Conservation (phyloP, 2,797 vertebrate species). For the Ficedula albicollis region DNA sequence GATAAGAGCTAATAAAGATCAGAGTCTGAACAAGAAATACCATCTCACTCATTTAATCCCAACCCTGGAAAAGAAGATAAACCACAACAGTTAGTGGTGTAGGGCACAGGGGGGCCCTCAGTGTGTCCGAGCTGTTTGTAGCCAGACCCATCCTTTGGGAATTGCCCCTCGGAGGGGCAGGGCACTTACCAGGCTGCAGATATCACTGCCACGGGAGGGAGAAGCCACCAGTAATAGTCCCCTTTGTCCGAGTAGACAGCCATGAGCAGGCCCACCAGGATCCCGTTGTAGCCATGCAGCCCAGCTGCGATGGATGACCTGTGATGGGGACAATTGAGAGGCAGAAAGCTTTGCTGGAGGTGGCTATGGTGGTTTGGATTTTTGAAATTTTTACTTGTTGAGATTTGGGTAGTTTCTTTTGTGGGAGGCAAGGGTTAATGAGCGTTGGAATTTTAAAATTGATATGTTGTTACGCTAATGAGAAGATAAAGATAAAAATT, state of each 20-base stretch:
- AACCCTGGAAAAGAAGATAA: no score
- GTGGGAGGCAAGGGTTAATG: no score
- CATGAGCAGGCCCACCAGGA: conserved; percentile 91
- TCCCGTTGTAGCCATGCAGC: conserved; percentile 90
- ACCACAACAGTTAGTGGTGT: no score
- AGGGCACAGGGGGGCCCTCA: neutral
- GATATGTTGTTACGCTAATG: no score
- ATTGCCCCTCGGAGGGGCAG: neutral
- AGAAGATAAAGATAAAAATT: no score
- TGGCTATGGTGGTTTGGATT: no score
- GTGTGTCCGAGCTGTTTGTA: neutral
- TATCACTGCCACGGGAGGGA: conserved; percentile 86
- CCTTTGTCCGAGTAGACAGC: conserved; percentile 87
- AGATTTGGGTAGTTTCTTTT: no score
- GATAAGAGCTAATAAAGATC: no score
- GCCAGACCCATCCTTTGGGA: neutral
- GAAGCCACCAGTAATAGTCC: conserved; percentile 94
- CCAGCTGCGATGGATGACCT: conserved; percentile 88
- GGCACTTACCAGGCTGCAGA: conserved; percentile 89
- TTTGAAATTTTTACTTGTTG: no score
- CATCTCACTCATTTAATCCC: no score
- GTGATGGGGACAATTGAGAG: neutral
- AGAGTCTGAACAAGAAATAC: no score
- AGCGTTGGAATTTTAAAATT: no score
- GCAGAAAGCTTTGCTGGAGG: neutral